phyloP scores from a whole-genome alignment of 2,888 invertebrate species.

The Conomelus anceps region DNA sequence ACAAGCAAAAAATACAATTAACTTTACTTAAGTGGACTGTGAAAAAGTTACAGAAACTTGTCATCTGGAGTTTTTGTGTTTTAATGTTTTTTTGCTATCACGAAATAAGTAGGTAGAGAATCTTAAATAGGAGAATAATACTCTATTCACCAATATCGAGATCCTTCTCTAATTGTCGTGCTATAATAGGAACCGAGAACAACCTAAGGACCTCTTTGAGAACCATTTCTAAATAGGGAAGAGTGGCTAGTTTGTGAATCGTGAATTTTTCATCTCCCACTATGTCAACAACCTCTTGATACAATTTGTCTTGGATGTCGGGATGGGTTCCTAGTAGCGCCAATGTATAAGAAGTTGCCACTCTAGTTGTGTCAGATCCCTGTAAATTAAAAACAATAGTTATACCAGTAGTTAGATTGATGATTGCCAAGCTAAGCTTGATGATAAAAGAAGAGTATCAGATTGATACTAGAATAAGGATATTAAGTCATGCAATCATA shows the following conservation, averaged over 20 bases:
- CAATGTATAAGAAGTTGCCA: not conserved
- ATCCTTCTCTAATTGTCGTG: not conserved
- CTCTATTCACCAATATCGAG: not conserved
- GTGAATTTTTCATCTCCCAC: not conserved
- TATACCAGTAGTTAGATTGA: no score
- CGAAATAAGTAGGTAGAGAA: no score
- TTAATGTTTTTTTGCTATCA: no score
- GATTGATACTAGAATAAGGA: no score
- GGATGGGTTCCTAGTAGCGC: not conserved
- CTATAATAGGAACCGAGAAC: not conserved
- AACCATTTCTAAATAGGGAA: conserved; percentile 18
- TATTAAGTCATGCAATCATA: no score
- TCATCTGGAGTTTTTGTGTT: no score
- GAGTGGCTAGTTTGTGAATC: not conserved
- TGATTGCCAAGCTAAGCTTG: no score
- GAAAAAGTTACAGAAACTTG: no score
- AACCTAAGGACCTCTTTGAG: conserved; percentile 16
- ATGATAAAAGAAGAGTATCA: no score
- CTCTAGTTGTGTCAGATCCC: conserved; percentile 10
- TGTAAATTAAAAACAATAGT: not conserved
- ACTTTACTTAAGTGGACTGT: no score
- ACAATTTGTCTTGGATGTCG: conserved; percentile 13
- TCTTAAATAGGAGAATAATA: no score
- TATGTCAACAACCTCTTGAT: conserved; percentile 8
- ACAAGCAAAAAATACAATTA: no score